A percentile compares a stretch with the other conserved stretches of the same genome.
Conservation (phyloP, 2,888 invertebrate species). For the Polydrusus pterygomalis region DNA sequence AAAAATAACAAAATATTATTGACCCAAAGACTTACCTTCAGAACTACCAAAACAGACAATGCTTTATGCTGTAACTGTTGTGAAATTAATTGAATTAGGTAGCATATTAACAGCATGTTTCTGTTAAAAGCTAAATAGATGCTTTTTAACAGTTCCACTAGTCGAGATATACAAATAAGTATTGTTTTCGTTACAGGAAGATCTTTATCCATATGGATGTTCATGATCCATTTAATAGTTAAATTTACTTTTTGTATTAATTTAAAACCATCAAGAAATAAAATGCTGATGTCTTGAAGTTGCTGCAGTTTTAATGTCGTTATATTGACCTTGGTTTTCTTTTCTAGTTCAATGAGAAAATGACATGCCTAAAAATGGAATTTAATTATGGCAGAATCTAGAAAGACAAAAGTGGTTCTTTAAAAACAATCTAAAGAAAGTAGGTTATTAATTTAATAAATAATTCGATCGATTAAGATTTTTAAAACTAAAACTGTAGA, state of each 20-base stretch:
- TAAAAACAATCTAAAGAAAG: no score
- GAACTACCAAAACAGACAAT: constrained; percentile 78
- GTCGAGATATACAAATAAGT: constrained; percentile 84
- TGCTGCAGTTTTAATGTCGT: constrained; percentile 75
- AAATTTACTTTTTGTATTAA: constrained; percentile 73
- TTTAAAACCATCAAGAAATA: constrained; percentile 75
- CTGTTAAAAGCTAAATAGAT: constrained; percentile 82
- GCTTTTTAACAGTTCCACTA: constrained; percentile 87
- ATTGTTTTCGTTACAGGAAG: constrained; percentile 86
- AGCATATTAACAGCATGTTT: constrained; percentile 81
- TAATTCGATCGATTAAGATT: no score
- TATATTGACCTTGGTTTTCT: constrained; percentile 71
- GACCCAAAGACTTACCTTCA: constrained; percentile 75
- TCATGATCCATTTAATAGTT: constrained; percentile 78
- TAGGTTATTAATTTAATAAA: no score
- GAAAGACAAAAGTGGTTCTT: no score
- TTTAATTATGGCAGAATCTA: background rate
- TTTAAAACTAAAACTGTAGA: no score
- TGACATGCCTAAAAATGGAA: constrained; percentile 72
- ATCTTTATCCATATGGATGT: constrained; percentile 80
- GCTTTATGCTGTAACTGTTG: constrained; percentile 88
- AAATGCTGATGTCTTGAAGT: constrained; percentile 73
- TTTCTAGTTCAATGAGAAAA: constrained; percentile 80
- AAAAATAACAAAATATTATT: constrained; percentile 7
- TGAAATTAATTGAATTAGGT: constrained; percentile 83